Percentiles rank a stretch among this genome's conserved stretches.
phyloP scores from a whole-genome alignment of 2,797 vertebrate species.

The Pipistrellus kuhlii region DNA sequence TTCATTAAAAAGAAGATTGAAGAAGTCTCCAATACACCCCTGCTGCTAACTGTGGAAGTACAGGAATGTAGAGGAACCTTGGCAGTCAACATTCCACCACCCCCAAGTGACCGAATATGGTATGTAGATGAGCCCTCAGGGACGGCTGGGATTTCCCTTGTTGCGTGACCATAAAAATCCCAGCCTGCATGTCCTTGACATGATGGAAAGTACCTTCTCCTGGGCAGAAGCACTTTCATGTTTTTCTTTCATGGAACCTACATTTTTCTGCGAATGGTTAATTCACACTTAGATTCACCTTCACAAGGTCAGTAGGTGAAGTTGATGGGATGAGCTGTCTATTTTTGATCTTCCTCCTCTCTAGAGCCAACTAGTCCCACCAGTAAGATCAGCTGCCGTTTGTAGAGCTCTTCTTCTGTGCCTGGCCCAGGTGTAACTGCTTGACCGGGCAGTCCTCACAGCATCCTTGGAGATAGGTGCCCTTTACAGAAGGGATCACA shows the following conservation, averaged over 20 bases:
- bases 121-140: slow-evolving; percentile 81
- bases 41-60: slow-evolving; percentile 96
- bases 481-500: background rate
- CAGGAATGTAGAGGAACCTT: slow-evolving; percentile 95
- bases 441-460: background rate
- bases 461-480: background rate
- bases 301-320: background rate
- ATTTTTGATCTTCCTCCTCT: background rate
- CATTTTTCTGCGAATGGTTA: slow-evolving; percentile 1
- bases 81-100: slow-evolving; percentile 96
- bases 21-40: slow-evolving; percentile 97
- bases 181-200: background rate
- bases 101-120: slow-evolving; percentile 98
- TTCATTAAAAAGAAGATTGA: slow-evolving; percentile 99
- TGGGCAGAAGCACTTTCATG: background rate
- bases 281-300: background rate
- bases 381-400: background rate
- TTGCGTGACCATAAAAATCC: background rate
- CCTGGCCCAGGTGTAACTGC: background rate
- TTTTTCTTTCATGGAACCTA: background rate
- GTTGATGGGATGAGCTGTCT: background rate
- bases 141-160: too few relatives aligned
- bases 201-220: background rate
- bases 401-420: background rate
- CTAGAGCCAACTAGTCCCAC: background rate